Conservation (phyloP, 2,888 invertebrate species). For the Agonopterix arenella region DNA sequence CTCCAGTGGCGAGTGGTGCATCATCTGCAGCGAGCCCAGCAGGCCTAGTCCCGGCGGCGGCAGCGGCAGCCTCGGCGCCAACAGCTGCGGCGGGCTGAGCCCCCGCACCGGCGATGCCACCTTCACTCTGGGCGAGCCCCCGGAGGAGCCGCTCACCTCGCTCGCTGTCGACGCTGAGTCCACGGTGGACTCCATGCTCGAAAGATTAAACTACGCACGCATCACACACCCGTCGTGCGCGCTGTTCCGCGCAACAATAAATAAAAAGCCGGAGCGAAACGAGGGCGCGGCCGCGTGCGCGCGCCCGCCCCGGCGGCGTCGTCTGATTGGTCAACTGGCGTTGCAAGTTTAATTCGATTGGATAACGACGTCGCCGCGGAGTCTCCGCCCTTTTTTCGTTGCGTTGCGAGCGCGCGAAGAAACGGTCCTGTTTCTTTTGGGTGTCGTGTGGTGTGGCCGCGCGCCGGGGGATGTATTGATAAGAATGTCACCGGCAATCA, state of each 20-base stretch:
- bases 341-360: conserved; percentile 46
- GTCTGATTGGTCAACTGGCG: conserved; percentile 60
- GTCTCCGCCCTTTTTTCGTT: conserved; percentile 73
- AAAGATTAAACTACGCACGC: conserved; percentile 57
- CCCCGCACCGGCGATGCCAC: conserved; percentile 65
- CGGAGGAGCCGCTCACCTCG: conserved; percentile 71
- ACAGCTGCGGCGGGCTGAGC: conserved; percentile 75
- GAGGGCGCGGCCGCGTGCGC: conserved; percentile 75
- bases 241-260: conserved; percentile 83
- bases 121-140: conserved; percentile 72
- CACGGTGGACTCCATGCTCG: conserved; percentile 76
- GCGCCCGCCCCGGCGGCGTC: conserved; percentile 58
- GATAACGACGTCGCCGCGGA: conserved; percentile 44
- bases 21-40: conserved; percentile 87
- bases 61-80: conserved; percentile 88
- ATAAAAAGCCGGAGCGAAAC: conserved; percentile 79
- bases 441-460: conserved; percentile 64
- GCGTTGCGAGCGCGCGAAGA: conserved; percentile 69
- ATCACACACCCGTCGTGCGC: conserved; percentile 81
- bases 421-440: conserved; percentile 79
- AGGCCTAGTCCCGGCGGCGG: conserved; percentile 90
- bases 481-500: conserved; percentile 81
- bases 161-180: conserved; percentile 77
- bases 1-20: conserved; percentile 89
- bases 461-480: conserved; percentile 71